Percentiles rank a stretch among this genome's conserved stretches.
phyloP scores from a whole-genome alignment of 2,888 invertebrate genomes.

The Brassicogethes aeneus region DNA sequence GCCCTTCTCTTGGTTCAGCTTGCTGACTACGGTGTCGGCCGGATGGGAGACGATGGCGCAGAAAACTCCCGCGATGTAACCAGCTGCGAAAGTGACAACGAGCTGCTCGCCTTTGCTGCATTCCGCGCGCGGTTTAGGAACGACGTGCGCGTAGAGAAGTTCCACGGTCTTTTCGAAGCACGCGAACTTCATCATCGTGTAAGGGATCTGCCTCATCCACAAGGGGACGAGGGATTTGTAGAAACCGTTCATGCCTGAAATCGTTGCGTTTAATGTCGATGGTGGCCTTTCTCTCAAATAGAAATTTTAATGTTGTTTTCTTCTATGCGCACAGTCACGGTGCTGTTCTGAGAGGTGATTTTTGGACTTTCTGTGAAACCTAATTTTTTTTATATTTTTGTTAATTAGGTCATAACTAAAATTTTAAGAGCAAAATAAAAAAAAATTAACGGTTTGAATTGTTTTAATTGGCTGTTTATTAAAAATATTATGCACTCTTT shows the following conservation, averaged over 20 bases:
- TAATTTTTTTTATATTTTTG: no score
- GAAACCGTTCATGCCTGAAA: slow-evolving; percentile 65
- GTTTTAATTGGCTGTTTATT: no score
- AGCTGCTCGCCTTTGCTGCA: slow-evolving; percentile 92
- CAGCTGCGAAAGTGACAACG: slow-evolving; percentile 90
- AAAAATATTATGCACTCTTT: no score
- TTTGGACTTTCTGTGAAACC: no score
- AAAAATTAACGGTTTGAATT: background rate
- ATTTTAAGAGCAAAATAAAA: slow-evolving; percentile 5
- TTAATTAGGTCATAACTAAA: no score
- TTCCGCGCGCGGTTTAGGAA: slow-evolving; percentile 87
- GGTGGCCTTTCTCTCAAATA: no score
- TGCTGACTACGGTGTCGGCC: slow-evolving; percentile 95
- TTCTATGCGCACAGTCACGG: no score
- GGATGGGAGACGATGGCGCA: slow-evolving; percentile 98
- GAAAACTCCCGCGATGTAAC: slow-evolving; percentile 98
- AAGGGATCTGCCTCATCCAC: slow-evolving; percentile 98
- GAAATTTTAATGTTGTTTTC: no score
- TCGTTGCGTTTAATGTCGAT: background rate
- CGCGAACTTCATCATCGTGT: slow-evolving; percentile 99
- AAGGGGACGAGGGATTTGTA: slow-evolving; percentile 88
- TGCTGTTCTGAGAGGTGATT: no score
- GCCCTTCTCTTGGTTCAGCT: slow-evolving; percentile 89
- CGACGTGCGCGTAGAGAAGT: slow-evolving; percentile 77
- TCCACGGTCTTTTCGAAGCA: slow-evolving; percentile 98